Evolutionary conservation across 2,888 invertebrate genomes (phyloP), one percentile per base, ranked within the genome.

Genomic region (Lithophane leautieri): DNA sequence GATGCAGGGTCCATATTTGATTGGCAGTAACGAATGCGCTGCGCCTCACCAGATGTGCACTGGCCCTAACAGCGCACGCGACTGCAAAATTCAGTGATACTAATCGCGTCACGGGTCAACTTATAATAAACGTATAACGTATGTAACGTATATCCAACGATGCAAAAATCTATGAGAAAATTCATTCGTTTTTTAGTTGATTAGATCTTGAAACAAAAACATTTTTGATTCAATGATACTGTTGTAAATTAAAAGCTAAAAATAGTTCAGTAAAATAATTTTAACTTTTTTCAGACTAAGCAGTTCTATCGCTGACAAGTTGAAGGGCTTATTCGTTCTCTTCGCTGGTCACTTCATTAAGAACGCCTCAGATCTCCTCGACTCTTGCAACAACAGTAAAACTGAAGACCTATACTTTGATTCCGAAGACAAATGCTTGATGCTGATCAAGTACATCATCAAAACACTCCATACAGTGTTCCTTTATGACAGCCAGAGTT

Each of bases 301-400:
- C 76, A 97, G 97, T 81, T 97, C 97, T 62, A 97, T 99, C 69
- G 98, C 99, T 0, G 98, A 98, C 72, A 97, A 97, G 79, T 95
- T 99, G 8, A 98, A 99, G 93, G 98, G 98, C 9, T 95, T 99
- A 0, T 99, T 99, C 93, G 98, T 98, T 0, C 95, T 99, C n/a
- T 99, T 99, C 78, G 98, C 99, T 66, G 98, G 98, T 0, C 98
- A 98, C 89, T 98, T 99, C 87, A 95, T 99, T 25, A 97, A 98
- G 89, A 98, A 99, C 92, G 98, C 98, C 0, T 98, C 98, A 0
- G 96, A 97, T 1, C 93, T 98, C n/a, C 94, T 98, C 22, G 97
- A 97, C 75, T 93, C 97, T 56, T 98, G 98, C 89, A 98, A 98
- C 92, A 94, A 94, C 4, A 95, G 96, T 19, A 97, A 98, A 93